phyloP scores from a whole-genome alignment of 2,888 invertebrate species.

The Limnephilus rhombicus region DNA sequence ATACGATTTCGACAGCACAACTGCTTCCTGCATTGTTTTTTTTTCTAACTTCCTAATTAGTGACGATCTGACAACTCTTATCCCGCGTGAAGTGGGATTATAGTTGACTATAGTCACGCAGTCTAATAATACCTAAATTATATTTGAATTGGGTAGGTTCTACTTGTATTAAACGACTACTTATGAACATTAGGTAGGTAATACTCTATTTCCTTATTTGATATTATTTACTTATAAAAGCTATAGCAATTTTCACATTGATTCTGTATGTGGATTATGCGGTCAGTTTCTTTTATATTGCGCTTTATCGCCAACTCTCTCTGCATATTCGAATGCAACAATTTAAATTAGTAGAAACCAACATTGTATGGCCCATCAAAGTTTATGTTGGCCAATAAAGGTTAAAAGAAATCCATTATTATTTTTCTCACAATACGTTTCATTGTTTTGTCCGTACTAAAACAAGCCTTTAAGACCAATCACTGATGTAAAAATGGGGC shows the following conservation, averaged over 20 bases:
- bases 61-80: neutral
- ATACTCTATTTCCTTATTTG: neutral
- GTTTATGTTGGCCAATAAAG: constrained; percentile 17
- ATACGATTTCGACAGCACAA: constrained; percentile 49
- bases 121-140: neutral
- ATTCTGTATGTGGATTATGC: constrained; percentile 8
- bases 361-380: constrained; percentile 10
- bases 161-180: too few species aligned
- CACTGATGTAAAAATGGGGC: constrained; percentile 11
- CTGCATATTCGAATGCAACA: neutral
- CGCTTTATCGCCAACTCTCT: neutral
- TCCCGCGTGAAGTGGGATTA: neutral
- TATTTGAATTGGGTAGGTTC: too few species aligned
- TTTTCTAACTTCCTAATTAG: constrained; percentile 44
- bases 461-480: neutral
- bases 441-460: constrained; percentile 39
- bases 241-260: neutral
- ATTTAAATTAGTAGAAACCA: neutral
- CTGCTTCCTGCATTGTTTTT: constrained; percentile 52
- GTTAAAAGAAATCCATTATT: constrained; percentile 4
- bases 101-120: neutral
- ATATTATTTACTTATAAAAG: neutral
- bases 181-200: too few species aligned
- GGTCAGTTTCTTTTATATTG: constrained; percentile 32
- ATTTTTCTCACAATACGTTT: constrained; percentile 34